Percentiles rank a stretch among this genome's conserved stretches.
Conservation (phyloP, 2,888 invertebrate species). For the Agrochola macilenta region DNA sequence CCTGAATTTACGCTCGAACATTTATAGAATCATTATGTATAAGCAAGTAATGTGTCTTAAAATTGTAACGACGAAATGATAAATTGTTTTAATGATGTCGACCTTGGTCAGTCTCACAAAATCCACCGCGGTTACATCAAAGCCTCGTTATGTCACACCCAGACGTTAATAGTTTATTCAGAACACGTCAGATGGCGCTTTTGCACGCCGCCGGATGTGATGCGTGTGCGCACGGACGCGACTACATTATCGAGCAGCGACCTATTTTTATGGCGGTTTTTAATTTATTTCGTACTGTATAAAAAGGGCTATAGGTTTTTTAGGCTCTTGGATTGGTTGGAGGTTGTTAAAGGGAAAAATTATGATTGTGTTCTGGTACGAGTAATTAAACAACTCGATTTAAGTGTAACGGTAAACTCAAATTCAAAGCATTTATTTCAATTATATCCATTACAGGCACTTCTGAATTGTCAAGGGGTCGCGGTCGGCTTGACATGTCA, state of each 20-base stretch:
- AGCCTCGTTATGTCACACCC: conserved; percentile 51
- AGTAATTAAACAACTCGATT: neutral
- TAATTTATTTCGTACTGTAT: conserved; percentile 36
- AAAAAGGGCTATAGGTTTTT: neutral
- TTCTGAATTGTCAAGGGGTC: no score
- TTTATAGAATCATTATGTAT: no score
- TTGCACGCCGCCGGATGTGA: conserved; percentile 62
- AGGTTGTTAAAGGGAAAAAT: neutral
- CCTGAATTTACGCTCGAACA: no score
- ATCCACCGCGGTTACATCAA: conserved; percentile 51
- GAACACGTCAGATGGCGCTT: conserved; percentile 63
- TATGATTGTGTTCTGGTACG: neutral
- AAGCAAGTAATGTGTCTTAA: neutral
- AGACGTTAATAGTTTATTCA: conserved; percentile 55
- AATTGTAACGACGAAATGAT: neutral
- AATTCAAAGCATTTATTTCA: no score
- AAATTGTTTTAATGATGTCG: neutral
- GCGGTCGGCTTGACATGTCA: no score
- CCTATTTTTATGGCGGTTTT: conserved; percentile 55
- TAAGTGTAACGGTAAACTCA: no score
- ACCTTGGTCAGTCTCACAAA: neutral
- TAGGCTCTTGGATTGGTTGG: neutral
- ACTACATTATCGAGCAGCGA: conserved; percentile 61
- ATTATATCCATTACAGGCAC: no score
- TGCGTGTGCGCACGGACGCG: conserved; percentile 49